Evolutionary conservation across 2,113 vertebrate genomes (phyloP).

Genomic region (Petromus typicus): DNA sequence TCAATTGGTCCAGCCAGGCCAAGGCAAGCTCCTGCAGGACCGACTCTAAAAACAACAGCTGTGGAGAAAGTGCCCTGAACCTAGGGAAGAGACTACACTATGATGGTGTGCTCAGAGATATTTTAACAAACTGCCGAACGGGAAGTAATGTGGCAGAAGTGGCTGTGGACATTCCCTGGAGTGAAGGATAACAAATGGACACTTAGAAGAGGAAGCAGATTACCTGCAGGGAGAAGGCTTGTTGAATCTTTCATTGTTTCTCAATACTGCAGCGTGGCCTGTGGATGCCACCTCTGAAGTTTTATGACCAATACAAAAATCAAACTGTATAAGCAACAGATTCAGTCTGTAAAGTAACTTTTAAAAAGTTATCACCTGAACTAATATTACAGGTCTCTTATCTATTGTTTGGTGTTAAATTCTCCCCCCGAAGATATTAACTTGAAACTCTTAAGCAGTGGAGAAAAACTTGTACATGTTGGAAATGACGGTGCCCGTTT

Average conservation of each 20-base stretch:
- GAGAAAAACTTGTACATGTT: neutral
- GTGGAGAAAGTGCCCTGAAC: neutral
- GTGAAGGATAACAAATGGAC: neutral
- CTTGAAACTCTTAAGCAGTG: neutral
- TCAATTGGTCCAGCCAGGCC: neutral
- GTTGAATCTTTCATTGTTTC: slow-evolving; percentile 14
- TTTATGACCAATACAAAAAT: neutral
- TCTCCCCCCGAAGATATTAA: neutral
- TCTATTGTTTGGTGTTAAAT: neutral
- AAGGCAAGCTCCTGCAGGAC: neutral
- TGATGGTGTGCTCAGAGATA: neutral
- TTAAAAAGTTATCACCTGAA: neutral
- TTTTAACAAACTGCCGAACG: neutral
- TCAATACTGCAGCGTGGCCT: neutral
- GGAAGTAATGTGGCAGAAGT: neutral
- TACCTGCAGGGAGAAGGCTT: neutral
- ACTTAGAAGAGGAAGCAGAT: neutral
- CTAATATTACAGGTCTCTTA: neutral
- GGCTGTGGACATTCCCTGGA: neutral
- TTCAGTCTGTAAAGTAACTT: slow-evolving; percentile 5
- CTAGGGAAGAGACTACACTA: rapidly evolving
- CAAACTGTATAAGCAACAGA: neutral
- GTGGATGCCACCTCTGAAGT: neutral
- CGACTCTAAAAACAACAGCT: neutral
- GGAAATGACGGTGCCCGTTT: neutral